Conservation (phyloP, 1,140 invertebrate genomes). For the Cephus cinctus region DNA sequence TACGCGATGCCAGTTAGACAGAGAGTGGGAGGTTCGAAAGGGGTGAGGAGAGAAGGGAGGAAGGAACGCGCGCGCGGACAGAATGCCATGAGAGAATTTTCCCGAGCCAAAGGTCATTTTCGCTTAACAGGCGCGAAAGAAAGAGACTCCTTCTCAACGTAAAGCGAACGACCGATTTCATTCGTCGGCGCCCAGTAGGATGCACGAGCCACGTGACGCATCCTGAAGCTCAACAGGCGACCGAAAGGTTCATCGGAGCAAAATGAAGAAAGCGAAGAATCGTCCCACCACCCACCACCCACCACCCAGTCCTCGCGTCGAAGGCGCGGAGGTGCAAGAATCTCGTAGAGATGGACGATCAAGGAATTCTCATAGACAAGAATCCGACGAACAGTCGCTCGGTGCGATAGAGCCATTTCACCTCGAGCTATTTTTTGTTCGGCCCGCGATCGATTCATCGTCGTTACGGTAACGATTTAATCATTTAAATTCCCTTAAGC, state of each 20-base stretch:
- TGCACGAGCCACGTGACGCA: neutral
- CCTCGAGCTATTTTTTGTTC: slow-evolving; percentile 4
- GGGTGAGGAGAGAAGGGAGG: slow-evolving; percentile 2
- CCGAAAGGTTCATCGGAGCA: no score
- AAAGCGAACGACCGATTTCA: slow-evolving; percentile 4
- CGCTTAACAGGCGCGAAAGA: neutral
- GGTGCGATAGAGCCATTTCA: neutral
- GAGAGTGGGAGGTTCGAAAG: neutral
- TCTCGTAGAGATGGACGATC: no score
- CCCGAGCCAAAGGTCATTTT: neutral
- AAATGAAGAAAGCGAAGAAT: no score
- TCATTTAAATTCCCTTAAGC: slow-evolving; percentile 6
- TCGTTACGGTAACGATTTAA: slow-evolving; percentile 13
- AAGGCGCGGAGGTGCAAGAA: no score
- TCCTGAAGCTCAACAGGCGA: neutral
- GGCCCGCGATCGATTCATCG: slow-evolving; percentile 4
- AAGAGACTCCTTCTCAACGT: slow-evolving; percentile 4
- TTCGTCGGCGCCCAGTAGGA: slow-evolving; percentile 1
- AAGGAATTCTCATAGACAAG: neutral
- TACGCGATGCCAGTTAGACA: slow-evolving; percentile 9
- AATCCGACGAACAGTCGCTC: neutral
- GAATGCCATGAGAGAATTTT: slow-evolving; percentile 3
- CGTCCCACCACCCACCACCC: no score
- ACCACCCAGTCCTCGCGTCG: no score
- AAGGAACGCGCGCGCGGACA: neutral